Evolutionary conservation across 2,888 invertebrate genomes (phyloP).

Genomic region (Orgyia antiqua): DNA sequence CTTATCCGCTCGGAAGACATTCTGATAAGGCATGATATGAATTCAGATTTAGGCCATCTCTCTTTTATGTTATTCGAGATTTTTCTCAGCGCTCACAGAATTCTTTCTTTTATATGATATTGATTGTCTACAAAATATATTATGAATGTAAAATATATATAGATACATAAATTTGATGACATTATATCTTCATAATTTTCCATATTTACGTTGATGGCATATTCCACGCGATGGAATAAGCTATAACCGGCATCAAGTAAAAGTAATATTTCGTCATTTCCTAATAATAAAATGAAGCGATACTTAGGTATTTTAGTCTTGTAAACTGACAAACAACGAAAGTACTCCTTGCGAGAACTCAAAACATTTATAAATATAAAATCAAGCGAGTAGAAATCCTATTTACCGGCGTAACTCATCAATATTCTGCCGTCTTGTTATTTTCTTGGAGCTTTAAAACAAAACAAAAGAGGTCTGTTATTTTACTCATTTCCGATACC

Average conservation of each 20-base stretch:
- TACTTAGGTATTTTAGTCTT: constrained; percentile 19
- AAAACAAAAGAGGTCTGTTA: constrained; percentile 67
- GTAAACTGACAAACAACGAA: constrained; percentile 26
- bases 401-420: constrained; percentile 48
- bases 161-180: constrained; percentile 21
- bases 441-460: constrained; percentile 57
- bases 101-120: constrained; percentile 24
- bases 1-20: constrained; percentile 46
- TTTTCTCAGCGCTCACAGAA: constrained; percentile 28
- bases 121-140: constrained; percentile 25
- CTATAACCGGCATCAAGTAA: constrained; percentile 24
- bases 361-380: constrained; percentile 42
- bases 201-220: constrained; percentile 21
- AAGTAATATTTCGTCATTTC: constrained; percentile 28
- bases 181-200: constrained; percentile 24
- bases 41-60: constrained; percentile 44
- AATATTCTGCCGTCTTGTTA: constrained; percentile 65
- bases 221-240: constrained; percentile 24
- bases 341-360: constrained; percentile 29
- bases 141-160: constrained; percentile 26
- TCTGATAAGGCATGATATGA: constrained; percentile 51
- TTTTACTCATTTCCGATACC: constrained; percentile 76
- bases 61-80: constrained; percentile 41
- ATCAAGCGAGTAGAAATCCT: constrained; percentile 40
- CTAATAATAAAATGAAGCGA: constrained; percentile 24